phyloP scores from a whole-genome alignment of 2,888 invertebrate genomes.

The Tiliacea citrago region DNA sequence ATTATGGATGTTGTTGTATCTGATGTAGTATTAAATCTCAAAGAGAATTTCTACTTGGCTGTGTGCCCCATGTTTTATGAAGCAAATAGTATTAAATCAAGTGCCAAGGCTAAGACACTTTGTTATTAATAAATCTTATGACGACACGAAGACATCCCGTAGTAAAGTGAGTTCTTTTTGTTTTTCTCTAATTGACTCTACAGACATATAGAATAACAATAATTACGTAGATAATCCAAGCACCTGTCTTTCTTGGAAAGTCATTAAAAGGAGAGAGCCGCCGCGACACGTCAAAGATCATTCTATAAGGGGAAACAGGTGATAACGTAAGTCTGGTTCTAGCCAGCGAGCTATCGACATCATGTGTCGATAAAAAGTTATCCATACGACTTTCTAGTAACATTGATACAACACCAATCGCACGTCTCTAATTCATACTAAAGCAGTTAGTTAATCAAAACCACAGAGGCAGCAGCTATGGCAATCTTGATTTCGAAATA shows the following conservation, averaged over 20 bases:
- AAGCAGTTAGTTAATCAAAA: slow-evolving; percentile 42
- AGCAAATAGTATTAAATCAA: slow-evolving; percentile 63
- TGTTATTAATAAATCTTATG: slow-evolving; percentile 60
- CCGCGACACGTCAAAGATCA: slow-evolving; percentile 71
- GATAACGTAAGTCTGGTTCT: slow-evolving; percentile 79
- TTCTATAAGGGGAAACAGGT: slow-evolving; percentile 79
- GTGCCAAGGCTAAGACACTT: slow-evolving; percentile 69
- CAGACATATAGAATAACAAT: slow-evolving; percentile 39
- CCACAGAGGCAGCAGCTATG: slow-evolving; percentile 41
- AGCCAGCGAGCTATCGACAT: slow-evolving; percentile 66
- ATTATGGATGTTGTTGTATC: slow-evolving; percentile 18
- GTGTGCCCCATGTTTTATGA: slow-evolving; percentile 60
- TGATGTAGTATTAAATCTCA: slow-evolving; percentile 18
- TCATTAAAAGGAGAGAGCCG: slow-evolving; percentile 83
- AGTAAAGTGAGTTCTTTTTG: slow-evolving; percentile 1
- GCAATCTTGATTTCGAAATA: slow-evolving; percentile 62
- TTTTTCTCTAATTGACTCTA: slow-evolving; percentile 8
- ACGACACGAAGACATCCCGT: slow-evolving; percentile 30
- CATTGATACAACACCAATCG: slow-evolving; percentile 72
- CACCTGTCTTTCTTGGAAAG: slow-evolving; percentile 73
- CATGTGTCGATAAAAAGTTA: slow-evolving; percentile 79
- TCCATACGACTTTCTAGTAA: slow-evolving; percentile 82
- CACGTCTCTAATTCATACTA: slow-evolving; percentile 59
- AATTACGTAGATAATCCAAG: slow-evolving; percentile 18
- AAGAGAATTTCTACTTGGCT: slow-evolving; percentile 61